Evolutionary conservation across 2,113 vertebrate genomes (phyloP).

Genomic region (Melanotaenia duboulayi): DNA sequence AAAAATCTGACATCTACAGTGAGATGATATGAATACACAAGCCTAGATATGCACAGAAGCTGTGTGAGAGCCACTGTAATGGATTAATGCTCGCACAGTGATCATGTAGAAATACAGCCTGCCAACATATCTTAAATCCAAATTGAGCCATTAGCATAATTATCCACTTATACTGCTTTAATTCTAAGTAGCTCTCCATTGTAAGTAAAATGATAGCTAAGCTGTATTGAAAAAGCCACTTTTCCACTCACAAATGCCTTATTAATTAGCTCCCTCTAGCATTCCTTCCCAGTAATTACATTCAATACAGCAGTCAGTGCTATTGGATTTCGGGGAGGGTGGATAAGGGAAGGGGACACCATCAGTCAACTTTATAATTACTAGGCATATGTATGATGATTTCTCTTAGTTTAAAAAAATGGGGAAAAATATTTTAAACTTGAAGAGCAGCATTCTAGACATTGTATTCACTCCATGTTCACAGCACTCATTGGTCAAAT

Average conservation of each 20-base stretch:
- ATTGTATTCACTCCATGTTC: slow-evolving; percentile 1
- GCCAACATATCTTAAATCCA: slow-evolving; percentile 75
- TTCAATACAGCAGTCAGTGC: slow-evolving; percentile 48
- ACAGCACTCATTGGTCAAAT: slow-evolving; percentile 11
- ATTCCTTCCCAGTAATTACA: slow-evolving; percentile 74
- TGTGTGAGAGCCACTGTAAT: slow-evolving; percentile 35
- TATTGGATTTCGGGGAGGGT: slow-evolving; percentile 28
- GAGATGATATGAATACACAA: slow-evolving; percentile 55
- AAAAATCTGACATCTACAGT: slow-evolving; percentile 56
- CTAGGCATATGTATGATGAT: slow-evolving; percentile 47
- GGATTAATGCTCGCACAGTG: slow-evolving; percentile 40
- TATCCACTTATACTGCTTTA: slow-evolving; percentile 80
- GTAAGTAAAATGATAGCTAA: slow-evolving; percentile 76
- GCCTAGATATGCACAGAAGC: slow-evolving; percentile 48
- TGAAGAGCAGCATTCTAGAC: slow-evolving; percentile 26
- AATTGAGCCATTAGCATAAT: slow-evolving; percentile 80
- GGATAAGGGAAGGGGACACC: not conserved
- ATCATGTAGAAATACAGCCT: slow-evolving; percentile 67
- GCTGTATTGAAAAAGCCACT: slow-evolving; percentile 75
- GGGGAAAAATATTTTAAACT: slow-evolving; percentile 21
- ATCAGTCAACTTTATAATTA: slow-evolving; percentile 60
- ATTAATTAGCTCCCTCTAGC: slow-evolving; percentile 85
- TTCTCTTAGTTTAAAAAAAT: slow-evolving; percentile 9
- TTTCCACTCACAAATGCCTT: slow-evolving; percentile 74
- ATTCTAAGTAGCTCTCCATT: slow-evolving; percentile 78